These are phyloP conservation scores for Trissolcus brochymenae DNA, from an alignment of 2,888 invertebrate genomes.

Conservation along the genomic window DNA sequence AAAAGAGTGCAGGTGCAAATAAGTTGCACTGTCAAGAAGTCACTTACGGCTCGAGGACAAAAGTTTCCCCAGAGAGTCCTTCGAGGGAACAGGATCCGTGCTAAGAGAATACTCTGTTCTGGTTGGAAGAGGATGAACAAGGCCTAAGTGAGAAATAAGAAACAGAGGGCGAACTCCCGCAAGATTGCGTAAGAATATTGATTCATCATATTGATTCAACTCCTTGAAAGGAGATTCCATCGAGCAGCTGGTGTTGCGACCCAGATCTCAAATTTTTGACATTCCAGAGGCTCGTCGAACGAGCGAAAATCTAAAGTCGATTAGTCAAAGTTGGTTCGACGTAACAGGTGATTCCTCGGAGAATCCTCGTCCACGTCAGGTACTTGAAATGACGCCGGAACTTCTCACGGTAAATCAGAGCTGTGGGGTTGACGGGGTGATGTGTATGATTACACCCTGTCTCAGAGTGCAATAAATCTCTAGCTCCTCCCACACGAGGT, in stretches of 20 bases:
- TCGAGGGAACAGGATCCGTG: slow-evolving; percentile 62
- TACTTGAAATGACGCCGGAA: slow-evolving; percentile 68
- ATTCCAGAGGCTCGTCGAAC: slow-evolving; percentile 13
- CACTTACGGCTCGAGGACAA: slow-evolving; percentile 76
- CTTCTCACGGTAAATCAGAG: slow-evolving; percentile 76
- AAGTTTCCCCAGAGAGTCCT: slow-evolving; percentile 75
- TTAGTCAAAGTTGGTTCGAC: slow-evolving; percentile 22
- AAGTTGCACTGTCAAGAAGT: slow-evolving; percentile 76
- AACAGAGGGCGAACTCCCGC: slow-evolving; percentile 64
- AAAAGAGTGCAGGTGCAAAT: slow-evolving; percentile 75
- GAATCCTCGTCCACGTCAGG: slow-evolving; percentile 63
- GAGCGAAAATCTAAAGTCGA: slow-evolving; percentile 26
- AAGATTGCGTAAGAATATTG: slow-evolving; percentile 68
- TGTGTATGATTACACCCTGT: slow-evolving; percentile 77
- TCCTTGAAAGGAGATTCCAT: background rate
- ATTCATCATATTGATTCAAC: slow-evolving; percentile 73
- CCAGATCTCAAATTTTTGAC: background rate
- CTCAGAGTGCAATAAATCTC: slow-evolving; percentile 73
- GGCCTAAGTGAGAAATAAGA: slow-evolving; percentile 75
- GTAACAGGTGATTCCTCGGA: slow-evolving; percentile 48
- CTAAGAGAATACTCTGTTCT: slow-evolving; percentile 58
- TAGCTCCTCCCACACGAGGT: slow-evolving; percentile 59
- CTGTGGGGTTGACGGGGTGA: slow-evolving; percentile 75
- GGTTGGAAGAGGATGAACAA: slow-evolving; percentile 62
- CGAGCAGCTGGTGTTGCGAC: slow-evolving; percentile 3